These are phyloP conservation scores for Hedya salicella DNA, from an alignment of 2,888 invertebrate species.

Conservation along the genomic window DNA sequence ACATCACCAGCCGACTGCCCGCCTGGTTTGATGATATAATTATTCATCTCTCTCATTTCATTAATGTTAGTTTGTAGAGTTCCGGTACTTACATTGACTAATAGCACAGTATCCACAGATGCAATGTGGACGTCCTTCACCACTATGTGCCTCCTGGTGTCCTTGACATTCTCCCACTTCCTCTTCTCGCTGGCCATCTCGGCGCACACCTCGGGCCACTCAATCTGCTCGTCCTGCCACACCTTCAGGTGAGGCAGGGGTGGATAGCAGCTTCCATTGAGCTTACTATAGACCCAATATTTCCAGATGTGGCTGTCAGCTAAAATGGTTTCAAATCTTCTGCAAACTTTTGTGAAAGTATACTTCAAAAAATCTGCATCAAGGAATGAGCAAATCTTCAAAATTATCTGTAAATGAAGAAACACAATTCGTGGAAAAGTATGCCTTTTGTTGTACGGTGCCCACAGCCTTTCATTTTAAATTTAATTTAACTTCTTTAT, in stretches of 20 bases:
- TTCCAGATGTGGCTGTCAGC: slow-evolving; percentile 85
- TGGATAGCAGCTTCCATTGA: slow-evolving; percentile 67
- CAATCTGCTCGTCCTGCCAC: slow-evolving; percentile 71
- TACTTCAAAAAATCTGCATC: slow-evolving; percentile 83
- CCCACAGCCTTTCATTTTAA: too few relatives aligned
- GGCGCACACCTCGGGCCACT: slow-evolving; percentile 85
- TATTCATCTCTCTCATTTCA: neutral
- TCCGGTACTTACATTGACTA: slow-evolving; percentile 80
- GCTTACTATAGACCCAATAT: slow-evolving; percentile 76
- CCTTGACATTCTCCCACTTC: slow-evolving; percentile 81
- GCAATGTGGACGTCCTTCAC: slow-evolving; percentile 84
- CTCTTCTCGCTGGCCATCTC: slow-evolving; percentile 85
- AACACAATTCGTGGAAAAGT: neutral
- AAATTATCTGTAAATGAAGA: slow-evolving; percentile 80
- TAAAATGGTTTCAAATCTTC: slow-evolving; percentile 83
- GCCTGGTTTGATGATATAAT: too few relatives aligned
- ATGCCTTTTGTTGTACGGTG: too few relatives aligned
- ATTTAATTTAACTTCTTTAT: too few relatives aligned
- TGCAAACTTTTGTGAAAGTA: slow-evolving; percentile 82
- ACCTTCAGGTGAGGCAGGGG: slow-evolving; percentile 67
- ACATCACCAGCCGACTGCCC: too few relatives aligned
- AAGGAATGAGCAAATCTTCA: slow-evolving; percentile 86
- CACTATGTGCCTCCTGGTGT: slow-evolving; percentile 77
- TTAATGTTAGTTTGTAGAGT: too few relatives aligned
- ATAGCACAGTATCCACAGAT: slow-evolving; percentile 84